Conservation (phyloP, 1,140 invertebrate genomes). For the Dryas iulia region DNA sequence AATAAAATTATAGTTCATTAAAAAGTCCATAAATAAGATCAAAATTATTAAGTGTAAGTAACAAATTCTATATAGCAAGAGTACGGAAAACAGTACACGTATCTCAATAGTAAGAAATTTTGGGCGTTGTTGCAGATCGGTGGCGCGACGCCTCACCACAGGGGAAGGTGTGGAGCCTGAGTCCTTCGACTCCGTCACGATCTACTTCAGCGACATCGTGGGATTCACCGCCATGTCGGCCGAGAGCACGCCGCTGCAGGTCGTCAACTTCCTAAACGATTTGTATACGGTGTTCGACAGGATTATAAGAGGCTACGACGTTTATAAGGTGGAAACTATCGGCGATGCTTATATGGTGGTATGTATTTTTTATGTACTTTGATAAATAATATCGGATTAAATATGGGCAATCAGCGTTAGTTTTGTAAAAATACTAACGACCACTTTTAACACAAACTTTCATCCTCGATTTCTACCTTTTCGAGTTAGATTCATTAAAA, state of each 20-base stretch:
- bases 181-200: slow-evolving; percentile 95
- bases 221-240: slow-evolving; percentile 98
- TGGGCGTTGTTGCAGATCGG: slow-evolving; percentile 83
- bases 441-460: too few relatives aligned
- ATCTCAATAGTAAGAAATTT: not conserved
- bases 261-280: slow-evolving; percentile 97
- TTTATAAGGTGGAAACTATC: slow-evolving; percentile 98
- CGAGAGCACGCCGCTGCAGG: slow-evolving; percentile 95
- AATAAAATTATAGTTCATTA: too few relatives aligned
- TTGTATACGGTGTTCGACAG: slow-evolving; percentile 96
- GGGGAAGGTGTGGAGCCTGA: slow-evolving; percentile 96
- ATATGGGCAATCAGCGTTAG: too few relatives aligned
- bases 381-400: not conserved
- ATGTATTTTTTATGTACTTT: slow-evolving; percentile 55
- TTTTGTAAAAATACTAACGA: too few relatives aligned
- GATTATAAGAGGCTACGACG: slow-evolving; percentile 96
- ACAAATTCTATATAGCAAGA: not conserved
- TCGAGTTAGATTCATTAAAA: too few relatives aligned
- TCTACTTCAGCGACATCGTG: slow-evolving; percentile 99
- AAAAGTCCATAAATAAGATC: not conserved
- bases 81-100: not conserved
- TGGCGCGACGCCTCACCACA: slow-evolving; percentile 91
- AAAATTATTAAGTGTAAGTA: not conserved
- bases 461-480: too few relatives aligned
- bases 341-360: slow-evolving; percentile 97